phyloP scores from a whole-genome alignment of 1,140 invertebrate genomes.

The Hypsibius dujardini region DNA sequence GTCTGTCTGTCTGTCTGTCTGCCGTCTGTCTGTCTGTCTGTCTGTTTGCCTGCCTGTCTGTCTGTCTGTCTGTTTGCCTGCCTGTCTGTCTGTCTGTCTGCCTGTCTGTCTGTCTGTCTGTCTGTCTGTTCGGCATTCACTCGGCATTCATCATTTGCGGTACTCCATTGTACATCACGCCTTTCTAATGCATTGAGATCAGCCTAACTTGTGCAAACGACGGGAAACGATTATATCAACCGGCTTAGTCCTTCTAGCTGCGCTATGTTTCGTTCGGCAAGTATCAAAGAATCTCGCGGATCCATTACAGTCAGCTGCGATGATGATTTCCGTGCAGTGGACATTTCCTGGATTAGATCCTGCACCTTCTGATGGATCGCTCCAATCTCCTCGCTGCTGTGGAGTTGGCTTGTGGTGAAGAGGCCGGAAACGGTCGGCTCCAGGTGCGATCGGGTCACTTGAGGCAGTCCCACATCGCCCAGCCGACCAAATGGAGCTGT shows the following conservation, averaged over 20 bases:
- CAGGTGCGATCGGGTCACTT: background rate
- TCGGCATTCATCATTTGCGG: background rate
- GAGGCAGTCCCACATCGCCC: background rate
- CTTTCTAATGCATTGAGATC: too few species aligned
- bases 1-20: too few species aligned
- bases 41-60: too few species aligned
- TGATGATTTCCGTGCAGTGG: background rate
- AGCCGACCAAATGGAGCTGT: background rate
- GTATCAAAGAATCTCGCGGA: too few species aligned
- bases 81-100: background rate
- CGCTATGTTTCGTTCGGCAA: too few species aligned
- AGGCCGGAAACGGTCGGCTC: background rate
- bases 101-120: background rate
- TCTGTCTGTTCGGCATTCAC: background rate
- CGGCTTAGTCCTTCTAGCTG: too few species aligned
- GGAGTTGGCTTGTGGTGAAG: background rate
- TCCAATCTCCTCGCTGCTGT: background rate
- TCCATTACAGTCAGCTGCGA: background rate
- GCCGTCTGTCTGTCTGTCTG: too few species aligned
- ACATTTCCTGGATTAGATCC: constrained; percentile 5
- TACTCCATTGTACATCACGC: too few species aligned
- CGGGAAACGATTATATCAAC: too few species aligned
- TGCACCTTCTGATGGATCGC: background rate
- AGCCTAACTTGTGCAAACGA: too few species aligned
- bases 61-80: background rate